phyloP scores from a whole-genome alignment of 2,888 invertebrate species.

The Epinotia bilunana region DNA sequence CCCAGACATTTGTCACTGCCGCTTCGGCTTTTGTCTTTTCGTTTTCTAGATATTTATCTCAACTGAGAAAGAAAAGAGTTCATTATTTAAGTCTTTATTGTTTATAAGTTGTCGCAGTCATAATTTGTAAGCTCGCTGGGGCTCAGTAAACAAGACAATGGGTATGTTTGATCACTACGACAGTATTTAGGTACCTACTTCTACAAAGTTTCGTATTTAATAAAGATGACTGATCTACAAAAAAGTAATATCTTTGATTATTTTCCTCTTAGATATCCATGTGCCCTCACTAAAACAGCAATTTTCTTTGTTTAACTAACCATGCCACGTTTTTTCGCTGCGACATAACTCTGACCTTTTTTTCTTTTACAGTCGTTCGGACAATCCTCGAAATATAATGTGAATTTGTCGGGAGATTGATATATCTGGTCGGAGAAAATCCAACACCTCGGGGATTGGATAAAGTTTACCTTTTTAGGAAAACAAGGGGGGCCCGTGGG shows the following conservation, averaged over 20 bases:
- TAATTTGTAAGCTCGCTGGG: constrained; percentile 20
- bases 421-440: constrained; percentile 60
- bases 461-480: constrained; percentile 72
- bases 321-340: constrained; percentile 62
- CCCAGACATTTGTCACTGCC: constrained; percentile 60
- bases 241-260: constrained; percentile 24
- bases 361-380: constrained; percentile 64
- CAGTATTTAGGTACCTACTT: constrained; percentile 9
- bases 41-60: constrained; percentile 62
- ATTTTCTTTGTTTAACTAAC: constrained; percentile 77
- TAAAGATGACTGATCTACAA: constrained; percentile 6
- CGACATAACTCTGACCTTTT: constrained; percentile 72
- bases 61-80: constrained; percentile 55
- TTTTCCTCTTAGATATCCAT: constrained; percentile 20
- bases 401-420: constrained; percentile 66
- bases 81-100: constrained; percentile 56
- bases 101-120: constrained; percentile 43
- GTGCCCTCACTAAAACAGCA: constrained; percentile 57
- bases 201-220: constrained; percentile 6
- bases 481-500: constrained; percentile 63
- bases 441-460: constrained; percentile 70
- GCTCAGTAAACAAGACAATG: constrained; percentile 8
- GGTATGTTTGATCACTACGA: neutral
- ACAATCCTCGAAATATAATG: constrained; percentile 71
- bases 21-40: constrained; percentile 60